A percentile compares a stretch with the other conserved stretches of the same genome.
These are phyloP conservation scores for Nasonia oneida DNA, from an alignment of 2,888 invertebrate species.

Conservation along the genomic window DNA sequence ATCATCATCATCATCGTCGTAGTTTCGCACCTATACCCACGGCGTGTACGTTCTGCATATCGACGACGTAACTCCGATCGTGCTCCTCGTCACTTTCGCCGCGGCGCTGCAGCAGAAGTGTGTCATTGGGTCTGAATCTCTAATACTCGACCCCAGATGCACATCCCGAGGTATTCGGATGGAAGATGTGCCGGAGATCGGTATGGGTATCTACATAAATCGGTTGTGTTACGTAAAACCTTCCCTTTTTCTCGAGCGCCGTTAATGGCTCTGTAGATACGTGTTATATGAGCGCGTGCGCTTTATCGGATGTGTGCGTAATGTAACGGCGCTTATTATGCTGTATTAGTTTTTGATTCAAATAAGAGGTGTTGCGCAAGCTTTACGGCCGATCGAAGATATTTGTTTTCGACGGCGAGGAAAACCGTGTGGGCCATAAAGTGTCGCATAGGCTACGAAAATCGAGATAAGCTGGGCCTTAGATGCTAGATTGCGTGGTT, in stretches of 20 bases:
- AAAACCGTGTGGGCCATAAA: conserved; percentile 15
- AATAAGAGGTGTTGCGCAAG: conserved; percentile 31
- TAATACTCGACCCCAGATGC: background rate
- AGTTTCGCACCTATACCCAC: background rate
- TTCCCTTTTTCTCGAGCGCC: background rate
- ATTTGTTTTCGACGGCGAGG: background rate
- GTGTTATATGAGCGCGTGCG: background rate
- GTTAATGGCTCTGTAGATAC: background rate
- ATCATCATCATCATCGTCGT: background rate
- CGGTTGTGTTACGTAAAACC: background rate
- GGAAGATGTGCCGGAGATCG: too few relatives aligned
- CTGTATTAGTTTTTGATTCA: conserved; percentile 41
- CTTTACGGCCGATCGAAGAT: background rate
- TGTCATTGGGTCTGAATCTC: conserved; percentile 47
- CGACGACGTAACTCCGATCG: conserved; percentile 47
- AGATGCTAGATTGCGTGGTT: conserved; percentile 33
- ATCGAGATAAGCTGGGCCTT: conserved; percentile 11
- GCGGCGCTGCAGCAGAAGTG: conserved; percentile 18
- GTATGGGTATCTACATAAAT: too few relatives aligned
- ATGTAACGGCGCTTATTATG: conserved; percentile 2
- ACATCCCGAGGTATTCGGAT: background rate
- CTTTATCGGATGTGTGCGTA: background rate
- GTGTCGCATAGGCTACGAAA: conserved; percentile 16
- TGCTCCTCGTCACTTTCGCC: conserved; percentile 54
- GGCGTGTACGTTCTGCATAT: conserved; percentile 10